Evolutionary conservation across 53 echinoderm and acorn worm genomes (phyloP).

Genomic region (Arbacia lixula): DNA sequence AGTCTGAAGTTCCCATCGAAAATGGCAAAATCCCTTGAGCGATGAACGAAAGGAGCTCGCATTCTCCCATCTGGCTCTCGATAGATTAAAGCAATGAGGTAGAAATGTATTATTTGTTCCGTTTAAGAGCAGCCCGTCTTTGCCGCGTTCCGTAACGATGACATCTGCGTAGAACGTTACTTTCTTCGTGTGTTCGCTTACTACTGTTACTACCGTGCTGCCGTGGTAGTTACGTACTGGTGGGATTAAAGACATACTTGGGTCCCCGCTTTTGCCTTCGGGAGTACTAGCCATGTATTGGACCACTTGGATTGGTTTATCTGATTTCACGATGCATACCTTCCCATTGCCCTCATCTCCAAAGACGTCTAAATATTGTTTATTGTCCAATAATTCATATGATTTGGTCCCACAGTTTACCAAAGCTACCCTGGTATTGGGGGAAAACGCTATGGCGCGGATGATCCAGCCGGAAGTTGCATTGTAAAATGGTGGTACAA

Average conservation of each 20-base stretch:
- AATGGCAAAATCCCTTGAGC: too few species aligned
- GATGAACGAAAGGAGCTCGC: too few species aligned
- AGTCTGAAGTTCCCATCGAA: too few species aligned
- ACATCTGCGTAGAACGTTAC: background rate
- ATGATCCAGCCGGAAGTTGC: background rate
- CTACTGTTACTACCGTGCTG: background rate
- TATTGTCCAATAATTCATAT: background rate
- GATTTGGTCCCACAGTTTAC: background rate
- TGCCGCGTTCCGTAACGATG: background rate
- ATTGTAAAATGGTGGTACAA: background rate
- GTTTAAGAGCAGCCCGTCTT: too few species aligned
- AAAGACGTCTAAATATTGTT: background rate
- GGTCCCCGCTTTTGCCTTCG: background rate
- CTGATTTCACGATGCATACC: background rate
- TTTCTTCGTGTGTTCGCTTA: too few species aligned
- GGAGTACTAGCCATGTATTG: constrained; percentile 4
- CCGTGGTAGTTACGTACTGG: background rate
- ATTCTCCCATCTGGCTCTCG: too few species aligned
- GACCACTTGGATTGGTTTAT: constrained; percentile 1
- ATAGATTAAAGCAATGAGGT: too few species aligned
- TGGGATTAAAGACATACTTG: constrained; percentile 6
- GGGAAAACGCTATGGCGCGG: background rate
- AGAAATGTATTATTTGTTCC: too few species aligned
- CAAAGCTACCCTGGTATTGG: background rate
- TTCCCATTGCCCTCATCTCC: too few species aligned